Conservation (phyloP, 2,113 vertebrate species). For the Boleophthalmus pectinirostris region DNA sequence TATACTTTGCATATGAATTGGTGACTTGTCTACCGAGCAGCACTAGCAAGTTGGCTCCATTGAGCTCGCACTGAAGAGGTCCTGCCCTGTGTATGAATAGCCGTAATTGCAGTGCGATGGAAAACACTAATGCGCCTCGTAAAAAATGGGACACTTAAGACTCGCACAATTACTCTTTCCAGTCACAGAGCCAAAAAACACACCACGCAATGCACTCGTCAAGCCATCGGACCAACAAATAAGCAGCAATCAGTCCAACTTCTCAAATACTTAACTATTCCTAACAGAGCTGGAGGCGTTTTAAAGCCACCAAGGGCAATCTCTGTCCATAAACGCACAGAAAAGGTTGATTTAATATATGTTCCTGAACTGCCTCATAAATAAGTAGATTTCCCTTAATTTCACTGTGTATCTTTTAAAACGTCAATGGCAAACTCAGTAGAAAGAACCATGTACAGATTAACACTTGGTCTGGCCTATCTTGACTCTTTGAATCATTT, state of each 20-base stretch:
- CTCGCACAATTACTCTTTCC: conserved; percentile 71
- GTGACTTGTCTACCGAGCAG: conserved; percentile 33
- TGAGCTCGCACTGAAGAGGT: conserved; percentile 43
- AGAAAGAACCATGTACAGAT: too few relatives aligned
- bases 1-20: conserved; percentile 64
- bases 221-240: conserved; percentile 63
- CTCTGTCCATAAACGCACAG: conserved; percentile 9
- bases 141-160: conserved; percentile 70
- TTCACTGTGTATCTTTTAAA: too few relatives aligned
- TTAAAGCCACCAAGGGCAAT: conserved; percentile 25
- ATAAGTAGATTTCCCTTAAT: too few relatives aligned
- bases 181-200: conserved; percentile 63
- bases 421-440: too few relatives aligned
- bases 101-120: conserved; percentile 70
- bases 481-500: too few relatives aligned
- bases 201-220: conserved; percentile 35
- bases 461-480: too few relatives aligned
- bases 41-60: conserved; percentile 32
- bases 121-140: conserved; percentile 73
- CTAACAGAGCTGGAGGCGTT: conserved; percentile 19
- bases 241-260: conserved; percentile 44
- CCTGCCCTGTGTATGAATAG: conserved; percentile 62
- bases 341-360: neutral
- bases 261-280: conserved; percentile 20
- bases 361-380: too few relatives aligned